Base-by-base conservation (phyloP, 1,140 invertebrate genomes). In the Heliconius himera region DNA sequence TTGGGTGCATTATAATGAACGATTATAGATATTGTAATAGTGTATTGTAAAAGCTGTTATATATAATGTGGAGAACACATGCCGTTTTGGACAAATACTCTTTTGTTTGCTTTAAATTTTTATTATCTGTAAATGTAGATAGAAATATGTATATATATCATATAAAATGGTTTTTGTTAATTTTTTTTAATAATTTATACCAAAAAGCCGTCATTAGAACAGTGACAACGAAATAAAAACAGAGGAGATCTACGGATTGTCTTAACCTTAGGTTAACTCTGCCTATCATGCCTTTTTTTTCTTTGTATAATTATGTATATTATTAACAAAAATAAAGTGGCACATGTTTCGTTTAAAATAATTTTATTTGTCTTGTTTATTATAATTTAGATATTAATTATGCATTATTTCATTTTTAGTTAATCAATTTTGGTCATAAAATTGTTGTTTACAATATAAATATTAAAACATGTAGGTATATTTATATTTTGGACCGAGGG, bases 21-120 rank as follows among this genome's bases (percentile, higher is more conserved):
- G 8, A 66, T 66, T 66, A 66, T 66, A 66, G 60, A 66, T 66
- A 66, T 66, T 66, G 60, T 66, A 66, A 66, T 66, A 66, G 6
- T 26, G 60, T 66, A 66, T 26, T 66, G 60, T 66, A 66, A 66
- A 66, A 66, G 54, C 54, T 60, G 20, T 26, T 60, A 22, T 26
- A n/a, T n/a, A 60, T 60, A 60, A 22, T 22, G n/a, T 60, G n/a
- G 2, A 60, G 60, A 66, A 66, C 60, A 66, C 60, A 66, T 66
- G 60, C 22, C 60, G 60, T 13, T 66, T 66, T 29, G 1, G 4
- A 66, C 22, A 60, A 60, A 60, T 26, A 22, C 1, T n/a, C 56
- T 60, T 60, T 60, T 60, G 56, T 60, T 60, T n/a, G 56, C 56
- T 60, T 60, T 60, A 11, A 1, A 70, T 77, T 77, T 70, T 73